Evolutionary conservation across 2,797 vertebrate genomes (phyloP).

Genomic region (Platyrinchus mystaceus): DNA sequence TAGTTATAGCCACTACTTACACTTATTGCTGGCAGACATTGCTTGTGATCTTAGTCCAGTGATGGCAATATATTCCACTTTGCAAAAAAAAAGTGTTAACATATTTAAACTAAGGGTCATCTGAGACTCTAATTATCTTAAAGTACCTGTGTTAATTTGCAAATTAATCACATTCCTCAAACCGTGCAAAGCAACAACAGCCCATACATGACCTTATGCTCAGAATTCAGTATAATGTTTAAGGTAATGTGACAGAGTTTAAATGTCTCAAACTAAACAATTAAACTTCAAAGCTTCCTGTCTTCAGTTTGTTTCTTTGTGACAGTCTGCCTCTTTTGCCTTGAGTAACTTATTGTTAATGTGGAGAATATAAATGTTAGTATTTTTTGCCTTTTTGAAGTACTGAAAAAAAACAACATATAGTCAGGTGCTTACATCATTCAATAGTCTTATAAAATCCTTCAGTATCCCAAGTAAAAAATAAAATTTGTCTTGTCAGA

Average conservation of each 20-base stretch:
- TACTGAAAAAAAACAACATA: background rate
- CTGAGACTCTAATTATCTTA: slow-evolving; percentile 55
- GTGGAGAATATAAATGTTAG: background rate
- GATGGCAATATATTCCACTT: slow-evolving; percentile 24
- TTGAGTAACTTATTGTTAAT: background rate
- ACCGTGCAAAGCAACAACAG: background rate
- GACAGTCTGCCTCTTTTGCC: background rate
- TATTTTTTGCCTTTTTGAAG: background rate
- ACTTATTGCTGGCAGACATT: slow-evolving; percentile 42
- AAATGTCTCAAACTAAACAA: background rate
- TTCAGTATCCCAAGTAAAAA: background rate
- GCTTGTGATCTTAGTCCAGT: slow-evolving; percentile 46
- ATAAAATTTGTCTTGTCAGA: background rate
- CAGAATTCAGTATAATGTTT: background rate
- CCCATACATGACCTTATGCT: background rate
- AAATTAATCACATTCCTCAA: slow-evolving; percentile 44
- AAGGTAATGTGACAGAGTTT: background rate
- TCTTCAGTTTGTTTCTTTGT: background rate
- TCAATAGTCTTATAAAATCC: background rate
- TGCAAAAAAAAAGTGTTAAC: slow-evolving; percentile 34
- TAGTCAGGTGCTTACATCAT: background rate
- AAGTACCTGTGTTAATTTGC: slow-evolving; percentile 43
- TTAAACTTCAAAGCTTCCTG: background rate
- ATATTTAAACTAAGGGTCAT: slow-evolving; percentile 38
- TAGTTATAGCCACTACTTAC: slow-evolving; percentile 41